Evolutionary conservation across 2,797 vertebrate genomes (phyloP).

Genomic region (Pseudochaenichthys georgianus): DNA sequence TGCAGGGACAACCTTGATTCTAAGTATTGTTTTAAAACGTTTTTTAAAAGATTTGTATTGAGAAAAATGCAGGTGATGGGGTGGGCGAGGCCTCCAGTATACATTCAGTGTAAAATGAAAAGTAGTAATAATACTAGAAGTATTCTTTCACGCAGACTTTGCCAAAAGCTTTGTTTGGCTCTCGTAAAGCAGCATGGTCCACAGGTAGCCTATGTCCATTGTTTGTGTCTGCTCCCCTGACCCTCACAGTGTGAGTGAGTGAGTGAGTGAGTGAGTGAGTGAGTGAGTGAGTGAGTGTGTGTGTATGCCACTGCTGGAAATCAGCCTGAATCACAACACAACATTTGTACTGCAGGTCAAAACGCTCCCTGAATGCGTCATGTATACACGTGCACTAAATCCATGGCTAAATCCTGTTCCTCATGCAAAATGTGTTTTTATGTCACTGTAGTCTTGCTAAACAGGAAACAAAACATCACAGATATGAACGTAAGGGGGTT

Average conservation of each 20-base stretch:
- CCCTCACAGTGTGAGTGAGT: not conserved
- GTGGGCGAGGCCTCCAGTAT: too few species aligned
- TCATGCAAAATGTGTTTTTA: not conserved
- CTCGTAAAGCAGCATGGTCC: too few species aligned
- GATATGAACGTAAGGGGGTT: fast-evolving
- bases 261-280: not conserved
- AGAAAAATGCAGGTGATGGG: too few species aligned
- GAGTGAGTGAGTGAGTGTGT: too few species aligned
- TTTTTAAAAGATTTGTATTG: too few species aligned
- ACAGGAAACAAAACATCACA: not conserved
- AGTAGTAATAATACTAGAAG: too few species aligned
- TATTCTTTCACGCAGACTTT: too few species aligned
- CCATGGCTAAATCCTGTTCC: not conserved
- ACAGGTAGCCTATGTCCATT: too few species aligned
- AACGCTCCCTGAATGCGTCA: not conserved
- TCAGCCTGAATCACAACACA: not conserved
- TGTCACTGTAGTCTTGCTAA: not conserved
- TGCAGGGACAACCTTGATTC: too few species aligned
- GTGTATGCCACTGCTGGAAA: not conserved
- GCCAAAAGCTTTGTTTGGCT: too few species aligned
- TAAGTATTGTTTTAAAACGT: too few species aligned
- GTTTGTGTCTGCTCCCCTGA: not conserved
- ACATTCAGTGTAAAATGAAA: too few species aligned
- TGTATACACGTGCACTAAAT: not conserved
- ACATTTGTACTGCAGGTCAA: not conserved